Conservation (phyloP, 2,888 invertebrate species). For the Nomada fabriciana region DNA sequence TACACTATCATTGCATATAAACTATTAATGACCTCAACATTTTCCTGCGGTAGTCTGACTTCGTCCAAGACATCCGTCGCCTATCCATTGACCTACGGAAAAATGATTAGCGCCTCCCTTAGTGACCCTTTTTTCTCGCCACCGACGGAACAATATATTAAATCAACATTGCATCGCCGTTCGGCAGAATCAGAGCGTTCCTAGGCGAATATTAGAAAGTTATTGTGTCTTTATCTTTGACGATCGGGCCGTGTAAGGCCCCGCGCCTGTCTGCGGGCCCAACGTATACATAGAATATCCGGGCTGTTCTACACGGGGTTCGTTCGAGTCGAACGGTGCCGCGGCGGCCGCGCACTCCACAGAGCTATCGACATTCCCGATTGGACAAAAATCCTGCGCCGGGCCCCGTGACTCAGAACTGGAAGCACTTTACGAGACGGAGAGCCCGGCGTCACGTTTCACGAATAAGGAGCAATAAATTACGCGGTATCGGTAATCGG, state of each 20-base stretch:
- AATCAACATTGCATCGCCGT: slow-evolving; percentile 11
- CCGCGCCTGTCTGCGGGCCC: neutral
- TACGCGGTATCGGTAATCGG: slow-evolving; percentile 82
- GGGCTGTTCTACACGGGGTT: slow-evolving; percentile 22
- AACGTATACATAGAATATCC: slow-evolving; percentile 1
- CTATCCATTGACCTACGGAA: no score
- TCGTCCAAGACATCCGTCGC: no score
- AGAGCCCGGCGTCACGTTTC: slow-evolving; percentile 80
- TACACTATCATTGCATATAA: no score
- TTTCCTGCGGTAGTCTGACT: no score
- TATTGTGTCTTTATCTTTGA: slow-evolving; percentile 70
- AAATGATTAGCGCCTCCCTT: no score
- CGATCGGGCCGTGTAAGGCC: slow-evolving; percentile 52
- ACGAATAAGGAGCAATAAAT: slow-evolving; percentile 81
- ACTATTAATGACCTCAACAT: no score
- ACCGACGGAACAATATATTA: no score
- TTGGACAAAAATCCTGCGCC: slow-evolving; percentile 77
- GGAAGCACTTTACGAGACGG: slow-evolving; percentile 81
- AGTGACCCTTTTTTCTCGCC: no score
- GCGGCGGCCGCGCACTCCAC: slow-evolving; percentile 51
- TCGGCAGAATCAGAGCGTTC: slow-evolving; percentile 47
- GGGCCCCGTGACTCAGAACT: slow-evolving; percentile 80
- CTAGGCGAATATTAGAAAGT: slow-evolving; percentile 66
- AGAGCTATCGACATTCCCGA: slow-evolving; percentile 80
- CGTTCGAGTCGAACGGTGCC: slow-evolving; percentile 66